Evolutionary conservation across 2,888 invertebrate species (phyloP).

Genomic region (Anagyrus pseudococci): DNA sequence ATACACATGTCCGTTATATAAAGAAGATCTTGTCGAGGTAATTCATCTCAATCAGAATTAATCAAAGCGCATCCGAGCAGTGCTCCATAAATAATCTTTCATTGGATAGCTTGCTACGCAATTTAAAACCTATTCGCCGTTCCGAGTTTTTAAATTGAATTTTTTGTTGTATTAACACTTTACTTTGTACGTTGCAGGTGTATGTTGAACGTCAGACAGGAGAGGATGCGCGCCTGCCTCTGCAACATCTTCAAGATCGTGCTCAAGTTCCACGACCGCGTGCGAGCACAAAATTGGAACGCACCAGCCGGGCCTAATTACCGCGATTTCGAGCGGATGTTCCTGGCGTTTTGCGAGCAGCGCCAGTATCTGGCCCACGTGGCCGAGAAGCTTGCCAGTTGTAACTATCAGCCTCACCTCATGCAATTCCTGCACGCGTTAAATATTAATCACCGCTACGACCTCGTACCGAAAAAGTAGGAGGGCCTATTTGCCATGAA

Average conservation of each 20-base stretch:
- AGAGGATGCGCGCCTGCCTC: constrained; percentile 72
- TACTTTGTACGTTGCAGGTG: constrained; percentile 62
- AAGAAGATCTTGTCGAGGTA: constrained; percentile 76
- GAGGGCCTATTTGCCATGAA: no score
- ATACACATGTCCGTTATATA: constrained; percentile 75
- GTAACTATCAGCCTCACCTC: constrained; percentile 73
- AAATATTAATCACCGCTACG: constrained; percentile 67
- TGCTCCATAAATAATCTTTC: constrained; percentile 1
- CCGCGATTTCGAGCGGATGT: constrained; percentile 66
- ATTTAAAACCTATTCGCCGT: background rate
- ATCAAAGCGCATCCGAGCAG: background rate
- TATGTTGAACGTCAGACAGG: constrained; percentile 74
- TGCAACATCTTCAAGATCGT: constrained; percentile 77
- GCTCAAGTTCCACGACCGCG: constrained; percentile 72
- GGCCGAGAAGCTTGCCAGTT: constrained; percentile 69
- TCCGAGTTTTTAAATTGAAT: background rate
- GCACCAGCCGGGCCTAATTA: constrained; percentile 67
- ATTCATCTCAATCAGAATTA: constrained; percentile 41
- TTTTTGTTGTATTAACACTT: constrained; percentile 1
- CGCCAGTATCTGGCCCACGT: constrained; percentile 71
- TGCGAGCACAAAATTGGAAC: constrained; percentile 68
- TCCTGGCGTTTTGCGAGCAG: constrained; percentile 68
- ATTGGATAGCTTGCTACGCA: background rate
- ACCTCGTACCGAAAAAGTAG: constrained; percentile 43
- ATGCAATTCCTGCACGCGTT: constrained; percentile 72